Evolutionary conservation across 2,888 invertebrate genomes (phyloP).

Genomic region (Drosophila planitibia): DNA sequence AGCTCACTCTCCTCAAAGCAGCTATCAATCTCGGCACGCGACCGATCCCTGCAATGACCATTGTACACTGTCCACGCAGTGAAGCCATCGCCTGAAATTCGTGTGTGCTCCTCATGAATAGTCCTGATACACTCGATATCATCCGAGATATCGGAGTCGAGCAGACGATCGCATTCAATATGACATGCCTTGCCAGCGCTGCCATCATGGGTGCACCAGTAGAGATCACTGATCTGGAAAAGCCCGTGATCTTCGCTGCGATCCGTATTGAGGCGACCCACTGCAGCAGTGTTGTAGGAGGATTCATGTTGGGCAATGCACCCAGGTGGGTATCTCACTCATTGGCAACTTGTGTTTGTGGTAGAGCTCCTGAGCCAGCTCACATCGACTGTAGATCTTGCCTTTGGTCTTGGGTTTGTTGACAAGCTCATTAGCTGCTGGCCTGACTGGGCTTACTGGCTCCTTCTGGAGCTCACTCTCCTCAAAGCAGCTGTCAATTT

Average conservation of each 20-base stretch:
- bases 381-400: constrained; percentile 89
- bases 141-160: constrained; percentile 90
- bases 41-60: constrained; percentile 86
- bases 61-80: constrained; percentile 91
- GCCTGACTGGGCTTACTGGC: neutral
- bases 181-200: constrained; percentile 88
- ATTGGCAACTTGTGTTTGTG: constrained; percentile 86
- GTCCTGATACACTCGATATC: constrained; percentile 89
- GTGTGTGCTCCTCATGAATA: constrained; percentile 89
- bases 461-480: constrained; percentile 39
- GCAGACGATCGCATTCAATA: constrained; percentile 87
- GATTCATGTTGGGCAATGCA: constrained; percentile 91
- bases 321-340: constrained; percentile 87
- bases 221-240: constrained; percentile 90
- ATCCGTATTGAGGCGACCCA: constrained; percentile 84
- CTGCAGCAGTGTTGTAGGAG: constrained; percentile 89
- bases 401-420: constrained; percentile 65
- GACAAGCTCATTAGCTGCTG: constrained; percentile 1
- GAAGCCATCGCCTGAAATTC: constrained; percentile 90
- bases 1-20: constrained; percentile 70
- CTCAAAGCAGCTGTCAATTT: constrained; percentile 69
- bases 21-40: constrained; percentile 68
- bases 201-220: constrained; percentile 88
- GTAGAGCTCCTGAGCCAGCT: constrained; percentile 88
- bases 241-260: constrained; percentile 89